These are phyloP conservation scores for Bufo gargarizans DNA, from an alignment of 2,113 vertebrate genomes.

Conservation along the genomic window DNA sequence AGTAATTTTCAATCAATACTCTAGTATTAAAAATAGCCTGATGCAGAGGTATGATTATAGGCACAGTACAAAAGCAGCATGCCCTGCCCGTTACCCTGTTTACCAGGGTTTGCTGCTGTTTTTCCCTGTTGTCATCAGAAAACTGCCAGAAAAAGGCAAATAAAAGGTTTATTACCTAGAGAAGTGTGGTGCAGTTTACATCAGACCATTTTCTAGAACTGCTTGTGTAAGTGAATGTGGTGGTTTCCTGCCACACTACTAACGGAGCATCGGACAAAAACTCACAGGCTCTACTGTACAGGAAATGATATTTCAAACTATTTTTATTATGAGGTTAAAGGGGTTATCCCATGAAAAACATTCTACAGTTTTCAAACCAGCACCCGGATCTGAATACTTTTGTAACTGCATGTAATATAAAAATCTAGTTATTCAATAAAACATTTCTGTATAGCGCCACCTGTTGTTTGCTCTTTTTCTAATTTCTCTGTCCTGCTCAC, in stretches of 20 bases:
- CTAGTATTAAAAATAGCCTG: conserved; percentile 26
- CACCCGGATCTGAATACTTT: too few relatives aligned
- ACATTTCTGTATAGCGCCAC: too few relatives aligned
- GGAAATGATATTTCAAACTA: too few relatives aligned
- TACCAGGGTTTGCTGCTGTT: neutral
- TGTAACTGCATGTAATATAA: too few relatives aligned
- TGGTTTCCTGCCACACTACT: neutral
- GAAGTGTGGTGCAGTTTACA: neutral
- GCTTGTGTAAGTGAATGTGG: neutral
- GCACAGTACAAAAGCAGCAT: conserved; percentile 1
- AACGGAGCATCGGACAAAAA: too few relatives aligned
- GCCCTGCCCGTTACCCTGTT: neutral
- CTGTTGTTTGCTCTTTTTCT: too few relatives aligned
- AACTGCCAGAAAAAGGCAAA: neutral
- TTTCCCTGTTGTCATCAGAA: neutral
- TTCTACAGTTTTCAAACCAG: too few relatives aligned
- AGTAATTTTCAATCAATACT: conserved; percentile 28
- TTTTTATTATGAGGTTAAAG: too few relatives aligned
- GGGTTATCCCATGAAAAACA: too few relatives aligned
- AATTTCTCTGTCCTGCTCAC: too few relatives aligned
- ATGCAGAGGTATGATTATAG: neutral
- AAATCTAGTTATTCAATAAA: too few relatives aligned
- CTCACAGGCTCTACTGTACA: too few relatives aligned
- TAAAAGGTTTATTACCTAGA: neutral
- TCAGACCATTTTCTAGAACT: neutral